Evolutionary conservation across 2,888 invertebrate genomes (phyloP).

Genomic region (Drosophila kambysellisi): DNA sequence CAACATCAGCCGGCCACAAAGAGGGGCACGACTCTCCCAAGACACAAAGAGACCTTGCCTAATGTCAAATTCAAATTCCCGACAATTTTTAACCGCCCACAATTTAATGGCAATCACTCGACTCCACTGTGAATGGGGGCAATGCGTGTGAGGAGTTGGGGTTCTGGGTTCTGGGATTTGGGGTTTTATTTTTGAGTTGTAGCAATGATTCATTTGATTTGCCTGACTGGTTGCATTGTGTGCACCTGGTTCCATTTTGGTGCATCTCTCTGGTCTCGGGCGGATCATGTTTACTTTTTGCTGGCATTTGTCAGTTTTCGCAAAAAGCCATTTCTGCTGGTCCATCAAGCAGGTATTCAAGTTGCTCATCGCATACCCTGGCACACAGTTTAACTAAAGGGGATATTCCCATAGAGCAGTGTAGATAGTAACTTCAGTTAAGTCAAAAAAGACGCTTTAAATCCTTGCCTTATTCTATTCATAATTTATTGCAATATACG

Average conservation of each 20-base stretch:
- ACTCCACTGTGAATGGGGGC: background rate
- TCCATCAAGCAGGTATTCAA: constrained; percentile 60
- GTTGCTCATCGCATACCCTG: constrained; percentile 37
- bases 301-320: constrained; percentile 28
- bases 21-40: background rate
- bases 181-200: background rate
- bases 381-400: background rate
- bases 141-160: background rate
- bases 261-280: constrained; percentile 7
- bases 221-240: background rate
- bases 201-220: constrained; percentile 17
- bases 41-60: background rate
- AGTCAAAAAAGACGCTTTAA: no score
- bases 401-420: background rate
- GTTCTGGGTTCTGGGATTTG: background rate
- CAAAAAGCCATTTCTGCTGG: constrained; percentile 41
- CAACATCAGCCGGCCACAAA: constrained; percentile 15
- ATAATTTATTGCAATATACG: no score
- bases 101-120: constrained; percentile 49
- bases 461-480: no score
- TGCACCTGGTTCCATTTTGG: constrained; percentile 49
- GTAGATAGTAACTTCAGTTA: background rate
- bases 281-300: constrained; percentile 32
- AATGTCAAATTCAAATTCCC: constrained; percentile 69
- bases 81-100: constrained; percentile 68